A percentile compares a stretch with the other conserved stretches of the same genome.
Evolutionary conservation across 2,113 vertebrate genomes (phyloP).

Genomic region (Numenius arquata): DNA sequence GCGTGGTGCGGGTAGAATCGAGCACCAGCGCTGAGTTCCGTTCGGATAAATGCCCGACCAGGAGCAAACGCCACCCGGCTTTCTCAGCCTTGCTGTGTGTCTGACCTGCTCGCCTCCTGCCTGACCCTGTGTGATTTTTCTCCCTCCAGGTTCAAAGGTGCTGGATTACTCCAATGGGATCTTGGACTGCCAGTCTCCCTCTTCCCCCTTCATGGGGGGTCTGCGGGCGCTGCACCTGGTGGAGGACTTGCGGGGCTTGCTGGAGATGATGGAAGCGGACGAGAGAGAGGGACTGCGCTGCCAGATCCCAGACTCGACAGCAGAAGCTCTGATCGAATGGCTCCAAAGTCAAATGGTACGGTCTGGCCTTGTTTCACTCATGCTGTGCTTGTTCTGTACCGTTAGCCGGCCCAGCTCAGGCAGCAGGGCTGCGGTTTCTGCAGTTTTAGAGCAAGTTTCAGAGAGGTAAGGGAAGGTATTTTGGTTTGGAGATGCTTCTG

Average conservation of each 20-base stretch:
- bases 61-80: accelerated
- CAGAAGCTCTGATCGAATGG: slow-evolving; percentile 86
- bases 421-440: not conserved
- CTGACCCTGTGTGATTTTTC: not conserved
- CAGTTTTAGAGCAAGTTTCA: not conserved
- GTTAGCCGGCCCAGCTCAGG: not conserved
- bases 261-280: slow-evolving; percentile 92
- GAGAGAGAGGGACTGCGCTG: slow-evolving; percentile 91
- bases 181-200: slow-evolving; percentile 96
- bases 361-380: not conserved
- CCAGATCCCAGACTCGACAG: slow-evolving; percentile 90
- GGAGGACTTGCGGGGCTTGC: slow-evolving; percentile 87
- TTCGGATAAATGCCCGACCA: not conserved
- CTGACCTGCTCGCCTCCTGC: not conserved
- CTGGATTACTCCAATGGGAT: slow-evolving; percentile 94
- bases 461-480: not conserved
- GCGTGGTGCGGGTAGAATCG: not conserved
- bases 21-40: not conserved
- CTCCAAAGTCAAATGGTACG: slow-evolving; percentile 90
- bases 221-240: slow-evolving; percentile 89
- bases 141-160: slow-evolving; percentile 87
- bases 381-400: accelerated
- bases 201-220: slow-evolving; percentile 91
- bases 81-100: not conserved
- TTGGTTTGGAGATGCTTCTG: not conserved